Evolutionary conservation across 1,140 invertebrate genomes (phyloP).

Genomic region (Anastrepha obliqua): DNA sequence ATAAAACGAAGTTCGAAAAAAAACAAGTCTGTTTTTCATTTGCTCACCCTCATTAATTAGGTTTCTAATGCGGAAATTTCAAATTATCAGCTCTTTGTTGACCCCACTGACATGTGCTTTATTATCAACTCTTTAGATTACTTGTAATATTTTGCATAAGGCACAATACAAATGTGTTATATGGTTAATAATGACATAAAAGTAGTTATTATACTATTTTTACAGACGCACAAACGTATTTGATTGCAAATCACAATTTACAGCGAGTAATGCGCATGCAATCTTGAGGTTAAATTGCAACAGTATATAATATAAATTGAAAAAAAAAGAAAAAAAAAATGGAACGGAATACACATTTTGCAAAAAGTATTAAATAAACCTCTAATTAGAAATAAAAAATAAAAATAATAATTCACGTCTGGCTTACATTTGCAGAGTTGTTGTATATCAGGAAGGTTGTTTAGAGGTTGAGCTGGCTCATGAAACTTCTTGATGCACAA

Average conservation of each 20-base stretch:
- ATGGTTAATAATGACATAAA: not conserved
- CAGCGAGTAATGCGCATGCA: too few relatives aligned
- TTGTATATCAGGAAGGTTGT: not conserved
- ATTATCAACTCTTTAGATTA: not conserved
- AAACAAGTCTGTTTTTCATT: too few relatives aligned
- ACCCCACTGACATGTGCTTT: not conserved
- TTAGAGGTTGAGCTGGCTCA: not conserved
- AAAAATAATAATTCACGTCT: not conserved
- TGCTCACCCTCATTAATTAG: too few relatives aligned
- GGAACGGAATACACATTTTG: too few relatives aligned
- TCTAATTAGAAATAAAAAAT: too few relatives aligned
- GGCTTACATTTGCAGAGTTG: not conserved
- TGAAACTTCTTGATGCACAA: not conserved
- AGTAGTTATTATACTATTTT: too few relatives aligned
- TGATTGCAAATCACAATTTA: too few relatives aligned
- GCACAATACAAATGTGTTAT: not conserved
- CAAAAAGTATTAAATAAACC: too few relatives aligned
- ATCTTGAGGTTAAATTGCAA: too few relatives aligned
- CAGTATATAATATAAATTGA: too few relatives aligned
- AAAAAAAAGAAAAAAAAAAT: too few relatives aligned
- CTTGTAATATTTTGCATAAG: not conserved
- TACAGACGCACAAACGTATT: not conserved
- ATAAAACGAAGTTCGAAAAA: too few relatives aligned
- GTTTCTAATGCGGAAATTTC: not conserved
- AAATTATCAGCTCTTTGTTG: not conserved